Evolutionary conservation across 23 tunicate species (phyloP).

Genomic region (Trididemnum clinides): DNA sequence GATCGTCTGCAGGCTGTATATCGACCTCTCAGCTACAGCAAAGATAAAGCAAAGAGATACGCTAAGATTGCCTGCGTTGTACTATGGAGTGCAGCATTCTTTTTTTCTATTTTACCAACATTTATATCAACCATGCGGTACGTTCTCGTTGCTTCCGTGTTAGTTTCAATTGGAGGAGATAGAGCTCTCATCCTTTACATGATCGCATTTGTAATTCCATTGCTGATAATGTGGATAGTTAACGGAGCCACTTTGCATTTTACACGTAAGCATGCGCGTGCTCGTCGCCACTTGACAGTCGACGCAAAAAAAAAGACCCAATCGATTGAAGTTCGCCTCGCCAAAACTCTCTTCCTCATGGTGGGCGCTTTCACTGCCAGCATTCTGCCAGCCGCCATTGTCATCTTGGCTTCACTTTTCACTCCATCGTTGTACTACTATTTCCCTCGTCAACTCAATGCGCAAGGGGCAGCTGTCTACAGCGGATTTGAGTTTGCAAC

Average conservation of each 20-base stretch:
- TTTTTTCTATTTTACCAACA: constrained; percentile 54
- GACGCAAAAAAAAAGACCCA: constrained; percentile 27
- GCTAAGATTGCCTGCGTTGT: constrained; percentile 39
- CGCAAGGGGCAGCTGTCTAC: constrained; percentile 20
- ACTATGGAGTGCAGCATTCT: constrained; percentile 50
- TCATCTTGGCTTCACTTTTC: constrained; percentile 33
- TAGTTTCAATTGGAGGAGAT: constrained; percentile 36
- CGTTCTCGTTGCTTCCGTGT: constrained; percentile 44
- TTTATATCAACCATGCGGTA: constrained; percentile 46
- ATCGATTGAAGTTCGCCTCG: constrained; percentile 57
- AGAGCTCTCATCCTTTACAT: constrained; percentile 46
- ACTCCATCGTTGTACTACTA: neutral
- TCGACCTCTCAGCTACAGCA: constrained; percentile 64
- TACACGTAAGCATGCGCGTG: constrained; percentile 53
- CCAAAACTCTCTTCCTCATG: constrained; percentile 70
- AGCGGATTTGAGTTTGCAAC: constrained; percentile 35
- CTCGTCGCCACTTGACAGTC: constrained; percentile 38
- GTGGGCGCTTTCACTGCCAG: constrained; percentile 71
- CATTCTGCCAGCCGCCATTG: constrained; percentile 45
- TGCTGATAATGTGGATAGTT: constrained; percentile 69
- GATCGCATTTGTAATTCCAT: constrained; percentile 52
- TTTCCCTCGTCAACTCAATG: constrained; percentile 10
- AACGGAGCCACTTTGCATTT: constrained; percentile 50
- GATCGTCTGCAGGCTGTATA: constrained; percentile 72
- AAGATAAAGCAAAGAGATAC: constrained; percentile 62